Conservation (phyloP, 1,140 invertebrate genomes). For the Ericerus pela region DNA sequence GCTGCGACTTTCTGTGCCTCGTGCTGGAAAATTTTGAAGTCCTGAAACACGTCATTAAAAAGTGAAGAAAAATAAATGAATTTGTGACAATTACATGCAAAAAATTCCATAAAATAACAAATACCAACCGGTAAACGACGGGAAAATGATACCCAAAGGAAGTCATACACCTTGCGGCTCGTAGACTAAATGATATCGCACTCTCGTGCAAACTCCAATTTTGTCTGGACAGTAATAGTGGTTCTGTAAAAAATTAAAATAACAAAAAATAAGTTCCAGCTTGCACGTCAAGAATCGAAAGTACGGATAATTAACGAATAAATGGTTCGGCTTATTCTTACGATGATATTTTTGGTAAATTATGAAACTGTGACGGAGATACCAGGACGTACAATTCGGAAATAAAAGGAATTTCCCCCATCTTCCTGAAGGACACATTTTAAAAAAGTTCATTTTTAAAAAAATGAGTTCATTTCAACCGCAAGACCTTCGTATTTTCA, state of each 20-base stretch:
- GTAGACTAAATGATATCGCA: conserved; percentile 8
- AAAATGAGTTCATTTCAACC: no score
- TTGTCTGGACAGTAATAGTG: background rate
- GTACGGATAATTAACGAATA: no score
- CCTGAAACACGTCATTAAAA: conserved; percentile 41
- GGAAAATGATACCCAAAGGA: conserved; percentile 7
- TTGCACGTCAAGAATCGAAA: no score
- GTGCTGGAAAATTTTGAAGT: conserved; percentile 89
- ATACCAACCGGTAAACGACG: background rate
- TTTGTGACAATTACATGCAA: background rate
- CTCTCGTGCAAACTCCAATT: conserved; percentile 9
- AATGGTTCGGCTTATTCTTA: no score
- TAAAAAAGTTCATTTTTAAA: no score
- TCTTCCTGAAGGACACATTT: no score
- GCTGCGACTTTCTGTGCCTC: conserved; percentile 85
- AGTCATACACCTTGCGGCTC: conserved; percentile 7
- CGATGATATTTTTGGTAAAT: no score
- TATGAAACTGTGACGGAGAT: no score
- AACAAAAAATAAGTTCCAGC: background rate
- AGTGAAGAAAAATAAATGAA: background rate
- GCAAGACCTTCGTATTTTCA: no score
- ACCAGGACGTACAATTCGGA: no score
- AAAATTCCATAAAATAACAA: background rate
- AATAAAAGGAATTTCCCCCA: no score
- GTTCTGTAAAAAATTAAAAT: background rate